These are phyloP conservation scores for Neolamprologus cancellatus DNA, from an alignment of 2,113 vertebrate genomes.

Conservation along the genomic window DNA sequence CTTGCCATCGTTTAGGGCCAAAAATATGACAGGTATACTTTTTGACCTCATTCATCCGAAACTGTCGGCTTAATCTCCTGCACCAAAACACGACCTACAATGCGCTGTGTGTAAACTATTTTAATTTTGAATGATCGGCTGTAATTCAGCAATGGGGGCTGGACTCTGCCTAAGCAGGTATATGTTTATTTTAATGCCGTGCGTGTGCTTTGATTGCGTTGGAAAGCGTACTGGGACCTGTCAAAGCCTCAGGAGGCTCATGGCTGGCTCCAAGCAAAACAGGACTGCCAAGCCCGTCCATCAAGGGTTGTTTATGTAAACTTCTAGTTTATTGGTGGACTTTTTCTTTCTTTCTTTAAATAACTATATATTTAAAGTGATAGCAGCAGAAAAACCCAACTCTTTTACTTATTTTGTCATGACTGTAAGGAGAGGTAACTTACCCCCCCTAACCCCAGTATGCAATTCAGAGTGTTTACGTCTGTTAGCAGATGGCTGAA, in stretches of 20 bases:
- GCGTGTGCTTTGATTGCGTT: background rate
- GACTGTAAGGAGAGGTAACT: background rate
- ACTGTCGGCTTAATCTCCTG: background rate
- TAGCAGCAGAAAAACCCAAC: background rate
- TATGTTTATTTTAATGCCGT: background rate
- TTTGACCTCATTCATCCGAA: background rate
- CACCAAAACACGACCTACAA: background rate
- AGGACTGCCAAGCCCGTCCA: background rate
- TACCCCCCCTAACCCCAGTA: background rate
- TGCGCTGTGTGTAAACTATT: background rate
- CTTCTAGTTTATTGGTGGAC: background rate
- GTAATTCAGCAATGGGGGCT: background rate
- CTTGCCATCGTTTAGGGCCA: background rate
- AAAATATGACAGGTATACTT: background rate
- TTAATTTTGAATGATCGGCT: background rate
- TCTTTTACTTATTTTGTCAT: background rate
- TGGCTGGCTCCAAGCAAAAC: background rate
- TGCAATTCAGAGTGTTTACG: background rate
- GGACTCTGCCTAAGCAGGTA: background rate
- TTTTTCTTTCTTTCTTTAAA: background rate
- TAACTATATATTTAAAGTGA: background rate
- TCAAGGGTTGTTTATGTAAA: background rate
- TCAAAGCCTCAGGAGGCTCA: background rate
- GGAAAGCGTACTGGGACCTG: background rate
- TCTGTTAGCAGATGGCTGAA: slow-evolving; percentile 18